Evolutionary conservation across 2,113 vertebrate species (phyloP), one percentile per base, ranked within the genome.

Genomic region (Plectropomus leopardus): DNA sequence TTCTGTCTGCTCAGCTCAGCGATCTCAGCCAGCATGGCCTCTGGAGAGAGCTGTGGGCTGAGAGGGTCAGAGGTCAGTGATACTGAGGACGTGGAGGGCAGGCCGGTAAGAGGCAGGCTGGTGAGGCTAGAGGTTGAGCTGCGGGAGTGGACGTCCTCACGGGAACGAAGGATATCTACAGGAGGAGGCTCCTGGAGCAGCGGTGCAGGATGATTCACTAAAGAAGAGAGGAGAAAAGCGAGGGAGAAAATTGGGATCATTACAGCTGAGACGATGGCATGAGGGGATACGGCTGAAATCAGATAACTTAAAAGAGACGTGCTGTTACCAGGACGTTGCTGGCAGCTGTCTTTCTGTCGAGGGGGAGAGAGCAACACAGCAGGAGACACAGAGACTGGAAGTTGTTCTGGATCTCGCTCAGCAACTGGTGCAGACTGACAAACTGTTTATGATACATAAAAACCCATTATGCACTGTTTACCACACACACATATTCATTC

Each of bases 281-380:
- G 7, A 66, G 1, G 16, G 4, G 4, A 48, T 13, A 47, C 11
- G 9, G 21, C 19, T 60, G 11, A 63, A 44, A 66, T 58, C 28
- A 61, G 24, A 28, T 26, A 26, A 51, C 19, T n/a, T 71, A 13
- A 51, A 47, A 48, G 24, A 60, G 44, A 5, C 7, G 40, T 21
- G 32, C 10, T 21, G 61, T 80, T 84, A 94, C 93, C 93, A 71
- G 85, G 70, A 55, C 77, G 79, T 60, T 86, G 78, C 73, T 88
- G 57, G 92, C 87, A 83, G 78, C 73, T 94, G 88, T 93, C 93
- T 69, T 91, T 94, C 87, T 97, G 97, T 30, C 88, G 94, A 19
- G 97, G 97, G 0, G 97, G 96, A 8, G 97, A 97, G 76, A 98
- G 93, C 73, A 97, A 72, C 45, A 98, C 90, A 21, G 96, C 97